Evolutionary conservation across 2,888 invertebrate species (phyloP), one percentile per base, ranked within the genome.

Genomic region (Oscheius sp.): DNA sequence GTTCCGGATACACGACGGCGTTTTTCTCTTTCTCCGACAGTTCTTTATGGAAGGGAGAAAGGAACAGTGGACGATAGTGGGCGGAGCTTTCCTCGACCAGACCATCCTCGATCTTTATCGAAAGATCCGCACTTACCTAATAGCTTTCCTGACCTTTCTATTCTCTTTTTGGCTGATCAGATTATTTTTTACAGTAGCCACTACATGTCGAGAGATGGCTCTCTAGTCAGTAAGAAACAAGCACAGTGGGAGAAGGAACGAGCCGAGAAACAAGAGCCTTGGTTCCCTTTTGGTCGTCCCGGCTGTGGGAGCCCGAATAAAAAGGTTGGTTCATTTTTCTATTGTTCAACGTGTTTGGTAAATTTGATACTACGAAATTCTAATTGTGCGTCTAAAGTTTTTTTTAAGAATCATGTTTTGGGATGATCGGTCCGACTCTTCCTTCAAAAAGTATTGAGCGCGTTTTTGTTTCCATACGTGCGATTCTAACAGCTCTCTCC

Each of bases 201-300:
- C 20, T 22, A 20, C n/a, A 59, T 59, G 59, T 44, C 59, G n/a
- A 41, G 56, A 14, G 54, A 65, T 44, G 65, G 49, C 33, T 47
- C 67, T 45, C 67, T 67, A 30, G 22, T 59, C 22, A 59, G 41
- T 12, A 45, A 30, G 32, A 75, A 75, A 63, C 71, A 75, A 17
- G 56, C 57, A 20, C 68, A 75, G 45, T 75, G 75, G 75, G 73
- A 68, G 0, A 65, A 47, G 24, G 75, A 73, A 33, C 24, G 59
- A 28, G 66, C 51, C n/a, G 49, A 66, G 26, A 22, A 44, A 20
- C 30, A 24, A 26, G 14, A 12, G 20, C 24, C 12, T 26, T 66
- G 66, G 66, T 66, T 56, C 38, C 66, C 66, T 6, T 66, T 66
- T 41, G 66, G 66, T 17, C 38, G 50, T 5, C 63, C 63, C 2